Base-by-base conservation (phyloP, 2,797 vertebrate genomes). In the Lepilemur septentrionalis region DNA sequence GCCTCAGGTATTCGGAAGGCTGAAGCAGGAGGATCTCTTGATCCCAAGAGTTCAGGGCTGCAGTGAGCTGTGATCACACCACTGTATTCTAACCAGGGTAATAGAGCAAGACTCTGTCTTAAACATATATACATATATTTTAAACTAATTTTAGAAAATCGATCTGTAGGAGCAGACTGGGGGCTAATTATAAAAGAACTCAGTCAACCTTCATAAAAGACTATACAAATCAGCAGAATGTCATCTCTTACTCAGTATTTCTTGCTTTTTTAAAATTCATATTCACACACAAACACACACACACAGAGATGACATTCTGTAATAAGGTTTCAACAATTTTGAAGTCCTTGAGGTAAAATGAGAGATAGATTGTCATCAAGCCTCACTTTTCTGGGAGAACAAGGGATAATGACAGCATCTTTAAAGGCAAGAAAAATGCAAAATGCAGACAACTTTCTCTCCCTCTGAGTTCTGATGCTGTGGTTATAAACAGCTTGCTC, bases 151-250 rank as follows among this genome's bases (percentile, higher is more conserved):
- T 89, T 89, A 75, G 41, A 88, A 93, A 91, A 83, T 41, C 38
- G 35, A 94, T 80, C 81, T 88, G 10, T 15, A 83, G 38, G 90
- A 92, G 17, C 41, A 94, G 41, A 85, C 17, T 2, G 25, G 17
- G 50, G 50, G 18, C 20, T 85, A 93, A 92, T 92, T 95, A 96
- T 79, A 94, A 70, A 83, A 35, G 72, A 97, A 85, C 15, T 88
- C 43, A 88, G 30, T 46, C 76, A 85, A 82, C 28, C 48, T 63
- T 95, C 61, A 55, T 35, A 70, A 93, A 93, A 73, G 12, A 82
- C 63, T 10, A 55, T 80, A 59, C 92, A 97, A 96, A 89, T 84
- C 72, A 80, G 67, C 41, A 92, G 48, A 92, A 81, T 57, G 2
- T 15, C 32, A 11, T 94, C 61, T 76, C 88, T 63, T 80, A 5